Base-by-base conservation (phyloP, 2,797 vertebrate species). In the Cyprinodon diabolis region DNA sequence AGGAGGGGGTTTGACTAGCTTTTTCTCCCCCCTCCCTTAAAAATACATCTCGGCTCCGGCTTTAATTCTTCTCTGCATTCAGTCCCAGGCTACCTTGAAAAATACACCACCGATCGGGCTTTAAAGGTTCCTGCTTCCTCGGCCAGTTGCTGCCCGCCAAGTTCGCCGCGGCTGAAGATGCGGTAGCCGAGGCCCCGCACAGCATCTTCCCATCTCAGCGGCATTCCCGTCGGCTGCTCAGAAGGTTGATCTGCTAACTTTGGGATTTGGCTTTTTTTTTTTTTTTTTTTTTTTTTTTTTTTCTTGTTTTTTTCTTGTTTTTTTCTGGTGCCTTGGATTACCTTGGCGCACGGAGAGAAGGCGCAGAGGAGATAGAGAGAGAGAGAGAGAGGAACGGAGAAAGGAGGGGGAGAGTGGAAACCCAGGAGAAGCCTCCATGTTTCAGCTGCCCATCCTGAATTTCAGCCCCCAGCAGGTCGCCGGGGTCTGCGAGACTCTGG, bases 381-480 rank as follows among this genome's bases (percentile, higher is more conserved):
- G 87, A 72, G 81, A 81, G 82, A 63, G 74, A 66, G 78, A 62
- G 83, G 68, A 83, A 81, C 80, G 77, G 78, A 67, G 81, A 80
- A 74, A 89, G 79, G 83, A 88, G 90, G 92, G 77, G 87, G 80
- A 86, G 83, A 89, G 85, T n/a, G 89, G 89, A 89, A 87, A 82
- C 85, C 79, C 88, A 77, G 88, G 85, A 92, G 85, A 94, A 96
- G 95, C 94, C 95, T 95, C 96, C 93, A 99, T 99, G 98, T 99
- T 99, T 95, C 98, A 99, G 95, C 92, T 99, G 95, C 98, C 98
- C 86, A 97, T 98, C 93, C 94, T 99, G 92, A 99, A 98, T 95
- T 99, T 99, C 92, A 99, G 98, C 94, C 97, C 98, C 94, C 97
- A 98, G 98, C 98, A 99, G 93, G 98, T 99, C 89, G 98, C 98